Evolutionary conservation across 1,140 invertebrate genomes (phyloP).

Genomic region (Anoplolepis gracilipes): DNA sequence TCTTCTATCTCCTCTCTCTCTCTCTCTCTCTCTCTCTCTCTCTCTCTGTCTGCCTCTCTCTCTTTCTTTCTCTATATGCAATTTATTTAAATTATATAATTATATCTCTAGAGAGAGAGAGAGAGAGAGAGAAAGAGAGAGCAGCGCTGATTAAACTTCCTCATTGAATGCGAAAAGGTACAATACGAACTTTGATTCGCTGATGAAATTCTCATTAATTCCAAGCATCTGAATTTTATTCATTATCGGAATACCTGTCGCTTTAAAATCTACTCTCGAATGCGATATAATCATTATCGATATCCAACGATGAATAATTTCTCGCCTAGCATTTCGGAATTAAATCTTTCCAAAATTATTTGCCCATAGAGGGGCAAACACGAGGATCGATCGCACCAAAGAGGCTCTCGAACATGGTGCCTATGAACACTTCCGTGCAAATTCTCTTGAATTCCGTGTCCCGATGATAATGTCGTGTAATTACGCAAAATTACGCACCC

Average conservation of each 20-base stretch:
- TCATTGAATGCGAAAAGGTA: conserved; percentile 6
- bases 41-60: too few species aligned
- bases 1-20: too few species aligned
- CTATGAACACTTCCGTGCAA: conserved; percentile 9
- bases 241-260: conserved; percentile 25
- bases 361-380: not conserved
- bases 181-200: conserved; percentile 3
- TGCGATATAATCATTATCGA: conserved; percentile 44
- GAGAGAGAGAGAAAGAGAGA: too few species aligned
- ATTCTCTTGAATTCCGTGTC: conserved; percentile 2
- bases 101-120: not conserved
- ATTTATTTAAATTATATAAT: conserved; percentile 31
- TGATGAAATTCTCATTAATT: conserved; percentile 40
- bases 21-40: too few species aligned
- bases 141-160: conserved; percentile 2
- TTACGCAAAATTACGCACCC: conserved; percentile 66
- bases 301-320: conserved; percentile 33
- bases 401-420: conserved; percentile 21
- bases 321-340: conserved; percentile 21
- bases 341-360: conserved; percentile 40
- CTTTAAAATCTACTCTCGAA: conserved; percentile 23
- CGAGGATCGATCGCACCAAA: conserved; percentile 31
- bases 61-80: not conserved
- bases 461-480: conserved; percentile 49
- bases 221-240: conserved; percentile 36